These are phyloP conservation scores for Phalacrocorax carbo DNA, from an alignment of 2,113 vertebrate genomes.

Conservation along the genomic window DNA sequence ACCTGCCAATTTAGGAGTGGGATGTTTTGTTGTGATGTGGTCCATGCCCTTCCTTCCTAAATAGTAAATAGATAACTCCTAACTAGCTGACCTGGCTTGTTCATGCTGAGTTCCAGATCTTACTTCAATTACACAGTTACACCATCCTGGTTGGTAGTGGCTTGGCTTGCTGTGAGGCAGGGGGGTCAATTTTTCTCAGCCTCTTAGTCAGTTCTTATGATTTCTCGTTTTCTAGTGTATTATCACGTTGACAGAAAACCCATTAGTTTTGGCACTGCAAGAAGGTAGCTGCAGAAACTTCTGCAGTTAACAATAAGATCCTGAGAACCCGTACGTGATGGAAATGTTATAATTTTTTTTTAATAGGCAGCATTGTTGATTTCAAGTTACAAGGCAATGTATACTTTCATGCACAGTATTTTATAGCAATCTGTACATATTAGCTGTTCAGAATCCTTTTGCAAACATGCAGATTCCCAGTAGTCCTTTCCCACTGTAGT, in stretches of 20 bases:
- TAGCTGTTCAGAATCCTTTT: slow-evolving; percentile 12
- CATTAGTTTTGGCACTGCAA: slow-evolving; percentile 17
- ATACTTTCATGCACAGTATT: not conserved
- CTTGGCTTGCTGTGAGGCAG: slow-evolving; percentile 20
- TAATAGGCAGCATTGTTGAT: not conserved
- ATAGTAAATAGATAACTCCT: slow-evolving; percentile 26
- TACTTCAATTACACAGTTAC: not conserved
- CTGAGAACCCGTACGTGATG: not conserved
- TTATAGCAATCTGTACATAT: not conserved
- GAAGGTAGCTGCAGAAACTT: slow-evolving; percentile 27
- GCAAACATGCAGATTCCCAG: not conserved
- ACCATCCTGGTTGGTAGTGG: not conserved
- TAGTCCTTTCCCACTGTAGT: not conserved
- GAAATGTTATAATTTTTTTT: not conserved
- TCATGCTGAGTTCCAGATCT: slow-evolving; percentile 8
- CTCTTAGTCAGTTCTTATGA: slow-evolving; percentile 7
- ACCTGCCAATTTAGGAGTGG: not conserved
- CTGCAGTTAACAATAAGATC: slow-evolving; percentile 4
- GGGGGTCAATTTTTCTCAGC: slow-evolving; percentile 25
- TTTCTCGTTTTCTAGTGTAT: slow-evolving; percentile 3
- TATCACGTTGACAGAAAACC: slow-evolving; percentile 39
- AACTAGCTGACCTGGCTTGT: not conserved
- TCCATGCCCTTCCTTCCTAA: slow-evolving; percentile 38
- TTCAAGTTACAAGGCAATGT: not conserved
- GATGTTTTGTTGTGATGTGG: slow-evolving; percentile 3